A percentile compares a stretch with the other conserved stretches of the same genome.
These are phyloP conservation scores for Sebastes cheni DNA, from an alignment of 2,797 vertebrate species.

Conservation along the genomic window DNA sequence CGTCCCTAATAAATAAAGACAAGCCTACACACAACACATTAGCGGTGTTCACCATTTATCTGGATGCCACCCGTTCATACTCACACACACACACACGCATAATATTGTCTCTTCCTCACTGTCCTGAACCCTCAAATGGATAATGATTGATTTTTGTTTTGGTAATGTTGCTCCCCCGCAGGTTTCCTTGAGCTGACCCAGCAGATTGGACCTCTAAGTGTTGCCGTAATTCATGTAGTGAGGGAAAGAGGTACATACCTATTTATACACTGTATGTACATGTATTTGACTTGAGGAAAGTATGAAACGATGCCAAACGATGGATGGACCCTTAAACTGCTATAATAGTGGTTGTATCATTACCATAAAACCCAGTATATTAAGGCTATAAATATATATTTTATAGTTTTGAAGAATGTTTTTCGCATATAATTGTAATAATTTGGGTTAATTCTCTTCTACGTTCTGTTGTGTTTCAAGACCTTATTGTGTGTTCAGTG, in stretches of 20 bases:
- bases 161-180: conserved; percentile 18
- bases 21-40: conserved; percentile 54
- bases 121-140: conserved; percentile 36
- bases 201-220: conserved; percentile 31
- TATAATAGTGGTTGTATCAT: not conserved
- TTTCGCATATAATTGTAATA: not conserved
- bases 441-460: not conserved
- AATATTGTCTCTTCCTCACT: conserved; percentile 20
- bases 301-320: not conserved
- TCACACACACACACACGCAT: not conserved
- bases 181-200: conserved; percentile 51
- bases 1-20: conserved; percentile 71
- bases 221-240: conserved; percentile 36
- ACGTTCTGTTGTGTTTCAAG: not conserved
- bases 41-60: conserved; percentile 46
- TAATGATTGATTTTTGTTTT: conserved; percentile 63
- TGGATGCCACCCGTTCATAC: conserved; percentile 25
- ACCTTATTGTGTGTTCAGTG: not conserved
- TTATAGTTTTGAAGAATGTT: not conserved
- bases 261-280: conserved; percentile 20
- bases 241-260: not conserved
- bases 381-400: not conserved
- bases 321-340: not conserved
- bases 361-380: not conserved
- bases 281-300: conserved; percentile 10